Evolutionary conservation across 2,113 vertebrate species (phyloP).

Genomic region (Alligator mississippiensis): DNA sequence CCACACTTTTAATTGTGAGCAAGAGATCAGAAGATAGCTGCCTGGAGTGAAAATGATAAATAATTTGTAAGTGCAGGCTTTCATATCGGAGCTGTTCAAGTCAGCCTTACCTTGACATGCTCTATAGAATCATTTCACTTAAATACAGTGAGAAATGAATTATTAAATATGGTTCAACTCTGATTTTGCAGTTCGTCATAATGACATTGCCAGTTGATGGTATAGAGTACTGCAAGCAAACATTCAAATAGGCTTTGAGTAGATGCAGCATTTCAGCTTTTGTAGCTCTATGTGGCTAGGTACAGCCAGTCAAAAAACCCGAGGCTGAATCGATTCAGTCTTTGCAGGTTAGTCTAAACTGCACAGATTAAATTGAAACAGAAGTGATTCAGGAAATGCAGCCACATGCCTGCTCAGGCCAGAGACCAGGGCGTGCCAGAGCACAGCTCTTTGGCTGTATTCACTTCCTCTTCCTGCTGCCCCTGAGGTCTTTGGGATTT

Average conservation of each 20-base stretch:
- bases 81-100: not conserved
- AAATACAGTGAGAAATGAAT: not conserved
- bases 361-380: too few species aligned
- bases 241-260: not conserved
- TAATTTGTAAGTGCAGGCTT: not conserved
- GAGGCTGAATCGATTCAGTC: too few species aligned
- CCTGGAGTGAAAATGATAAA: not conserved
- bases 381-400: too few species aligned
- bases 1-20: not conserved
- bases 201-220: not conserved
- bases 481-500: too few species aligned
- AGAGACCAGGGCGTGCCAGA: too few species aligned
- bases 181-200: not conserved
- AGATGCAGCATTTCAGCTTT: not conserved
- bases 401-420: too few species aligned
- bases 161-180: not conserved
- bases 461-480: too few species aligned
- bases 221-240: fast-evolving
- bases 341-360: too few species aligned
- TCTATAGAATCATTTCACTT: not conserved
- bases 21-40: not conserved
- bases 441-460: too few species aligned
- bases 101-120: not conserved
- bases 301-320: too few species aligned
- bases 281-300: too few species aligned